These are phyloP conservation scores for Galerucella nymphaeae DNA, from an alignment of 2,888 invertebrate species.

Conservation along the genomic window DNA sequence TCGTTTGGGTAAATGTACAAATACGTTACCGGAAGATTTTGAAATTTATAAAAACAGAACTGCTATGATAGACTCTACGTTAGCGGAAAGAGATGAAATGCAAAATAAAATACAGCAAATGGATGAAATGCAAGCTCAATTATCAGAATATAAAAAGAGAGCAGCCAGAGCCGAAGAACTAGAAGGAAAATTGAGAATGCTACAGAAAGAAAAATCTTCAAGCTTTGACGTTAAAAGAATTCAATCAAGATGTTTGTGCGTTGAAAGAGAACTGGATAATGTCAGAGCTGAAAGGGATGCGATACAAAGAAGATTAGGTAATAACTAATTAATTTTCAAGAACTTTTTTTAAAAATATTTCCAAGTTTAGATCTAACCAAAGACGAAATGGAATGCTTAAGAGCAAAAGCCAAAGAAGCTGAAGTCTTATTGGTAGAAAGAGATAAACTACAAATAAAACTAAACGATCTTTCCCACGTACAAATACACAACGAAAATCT, in stretches of 20 bases:
- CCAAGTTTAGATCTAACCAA: slow-evolving; percentile 41
- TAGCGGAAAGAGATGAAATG: slow-evolving; percentile 56
- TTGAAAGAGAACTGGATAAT: slow-evolving; percentile 49
- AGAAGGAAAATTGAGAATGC: slow-evolving; percentile 42
- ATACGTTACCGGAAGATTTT: slow-evolving; percentile 53
- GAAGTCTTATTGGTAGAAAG: slow-evolving; percentile 60
- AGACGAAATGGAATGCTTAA: slow-evolving; percentile 48
- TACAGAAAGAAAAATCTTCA: slow-evolving; percentile 46
- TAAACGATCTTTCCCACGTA: slow-evolving; percentile 56
- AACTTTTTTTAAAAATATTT: not conserved
- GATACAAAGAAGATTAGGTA: slow-evolving; percentile 43
- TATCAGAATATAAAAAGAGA: slow-evolving; percentile 49
- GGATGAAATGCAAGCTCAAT: slow-evolving; percentile 48
- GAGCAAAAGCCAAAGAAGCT: slow-evolving; percentile 53
- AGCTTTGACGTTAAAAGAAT: slow-evolving; percentile 43
- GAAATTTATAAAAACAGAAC: slow-evolving; percentile 52
- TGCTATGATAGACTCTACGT: slow-evolving; percentile 50
- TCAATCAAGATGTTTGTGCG: slow-evolving; percentile 43
- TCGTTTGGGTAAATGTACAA: slow-evolving; percentile 51
- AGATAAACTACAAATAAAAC: slow-evolving; percentile 54
- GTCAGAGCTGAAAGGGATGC: slow-evolving; percentile 48
- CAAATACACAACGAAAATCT: slow-evolving; percentile 56
- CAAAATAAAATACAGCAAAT: slow-evolving; percentile 51
- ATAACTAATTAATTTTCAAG: not conserved
- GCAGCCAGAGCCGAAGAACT: slow-evolving; percentile 48